Conservation (phyloP, 2,113 vertebrate genomes). For the Plestiodon gilberti region DNA sequence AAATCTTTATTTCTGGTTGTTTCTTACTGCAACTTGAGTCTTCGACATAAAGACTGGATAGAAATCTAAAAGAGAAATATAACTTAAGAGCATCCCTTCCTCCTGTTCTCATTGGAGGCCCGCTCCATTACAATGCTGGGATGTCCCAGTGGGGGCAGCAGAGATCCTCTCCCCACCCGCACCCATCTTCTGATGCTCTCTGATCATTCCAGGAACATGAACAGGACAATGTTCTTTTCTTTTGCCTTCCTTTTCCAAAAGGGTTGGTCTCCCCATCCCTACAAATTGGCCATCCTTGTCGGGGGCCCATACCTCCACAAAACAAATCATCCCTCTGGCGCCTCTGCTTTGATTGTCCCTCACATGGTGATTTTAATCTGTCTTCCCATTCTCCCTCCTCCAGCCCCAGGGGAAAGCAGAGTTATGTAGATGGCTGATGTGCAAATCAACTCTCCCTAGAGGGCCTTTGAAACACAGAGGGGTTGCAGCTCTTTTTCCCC, state of each 20-base stretch:
- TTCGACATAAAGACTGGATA: neutral
- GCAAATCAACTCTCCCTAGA: neutral
- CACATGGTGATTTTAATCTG: slow-evolving; percentile 21
- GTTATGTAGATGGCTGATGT: neutral
- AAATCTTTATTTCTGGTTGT: neutral
- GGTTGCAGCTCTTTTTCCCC: neutral
- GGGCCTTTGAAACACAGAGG: neutral
- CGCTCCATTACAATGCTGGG: neutral
- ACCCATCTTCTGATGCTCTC: neutral
- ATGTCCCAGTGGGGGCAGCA: too few species aligned
- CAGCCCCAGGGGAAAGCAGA: slow-evolving; percentile 1
- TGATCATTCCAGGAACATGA: neutral
- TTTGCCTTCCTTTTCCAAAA: neutral
- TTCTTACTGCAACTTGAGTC: neutral
- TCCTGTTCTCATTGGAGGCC: neutral
- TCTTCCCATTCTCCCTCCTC: neutral
- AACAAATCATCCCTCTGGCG: slow-evolving; percentile 23
- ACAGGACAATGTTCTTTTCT: neutral
- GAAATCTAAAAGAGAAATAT: neutral
- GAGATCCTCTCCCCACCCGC: neutral
- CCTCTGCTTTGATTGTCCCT: slow-evolving; percentile 21
- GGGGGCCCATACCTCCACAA: neutral
- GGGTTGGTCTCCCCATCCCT: neutral
- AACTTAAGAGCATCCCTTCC: neutral
- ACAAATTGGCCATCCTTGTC: slow-evolving; percentile 12